phyloP scores from a whole-genome alignment of 2,797 vertebrate species.

The Echeneis naucrates region DNA sequence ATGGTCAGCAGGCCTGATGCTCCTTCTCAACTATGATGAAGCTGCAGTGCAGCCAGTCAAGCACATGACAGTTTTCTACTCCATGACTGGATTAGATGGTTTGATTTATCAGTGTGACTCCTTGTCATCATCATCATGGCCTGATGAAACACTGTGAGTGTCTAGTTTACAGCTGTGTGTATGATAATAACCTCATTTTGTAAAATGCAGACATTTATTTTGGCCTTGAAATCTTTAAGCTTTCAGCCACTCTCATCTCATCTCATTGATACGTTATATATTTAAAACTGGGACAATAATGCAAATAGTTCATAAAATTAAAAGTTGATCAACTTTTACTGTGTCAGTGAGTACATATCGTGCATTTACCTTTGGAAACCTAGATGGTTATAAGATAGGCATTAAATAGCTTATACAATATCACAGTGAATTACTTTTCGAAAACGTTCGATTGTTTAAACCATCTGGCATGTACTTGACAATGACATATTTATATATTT shows the following conservation, averaged over 20 bases:
- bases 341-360: not conserved
- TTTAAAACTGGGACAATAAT: not conserved
- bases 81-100: constrained; percentile 34
- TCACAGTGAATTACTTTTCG: not conserved
- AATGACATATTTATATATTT: not conserved
- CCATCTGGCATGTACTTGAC: too few relatives aligned
- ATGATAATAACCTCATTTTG: not conserved
- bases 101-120: constrained; percentile 56
- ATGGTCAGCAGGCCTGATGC: constrained; percentile 40
- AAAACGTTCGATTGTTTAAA: not conserved
- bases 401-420: too few relatives aligned
- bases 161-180: not conserved
- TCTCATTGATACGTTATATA: not conserved
- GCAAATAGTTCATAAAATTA: not conserved
- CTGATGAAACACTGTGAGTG: constrained; percentile 49
- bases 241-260: too few relatives aligned
- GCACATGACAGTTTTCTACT: constrained; percentile 41
- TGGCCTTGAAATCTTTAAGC: too few relatives aligned
- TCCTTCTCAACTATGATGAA: constrained; percentile 29
- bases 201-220: too few relatives aligned
- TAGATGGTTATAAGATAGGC: too few relatives aligned
- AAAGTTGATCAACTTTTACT: not conserved
- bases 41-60: constrained; percentile 52
- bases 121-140: constrained; percentile 54
- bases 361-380: not conserved